Evolutionary conservation across 2,888 invertebrate species (phyloP).

Genomic region (Melipona bicolor): DNA sequence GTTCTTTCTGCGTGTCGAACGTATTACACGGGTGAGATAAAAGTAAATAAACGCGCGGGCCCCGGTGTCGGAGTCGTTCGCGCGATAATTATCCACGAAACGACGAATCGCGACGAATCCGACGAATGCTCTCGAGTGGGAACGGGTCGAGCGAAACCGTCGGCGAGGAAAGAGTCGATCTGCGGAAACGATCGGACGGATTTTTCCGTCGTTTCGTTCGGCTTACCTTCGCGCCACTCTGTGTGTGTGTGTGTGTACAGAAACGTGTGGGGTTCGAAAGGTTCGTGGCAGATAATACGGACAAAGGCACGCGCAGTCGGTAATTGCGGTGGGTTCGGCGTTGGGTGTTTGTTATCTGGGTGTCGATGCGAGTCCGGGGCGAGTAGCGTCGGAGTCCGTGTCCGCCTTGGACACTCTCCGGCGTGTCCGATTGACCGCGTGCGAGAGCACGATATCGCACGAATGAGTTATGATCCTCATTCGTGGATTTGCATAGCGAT

Average conservation of each 20-base stretch:
- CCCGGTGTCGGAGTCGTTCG: too few relatives aligned
- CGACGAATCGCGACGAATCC: too few relatives aligned
- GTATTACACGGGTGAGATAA: not conserved
- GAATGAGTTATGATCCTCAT: conserved; percentile 77
- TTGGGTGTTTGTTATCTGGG: conserved; percentile 70
- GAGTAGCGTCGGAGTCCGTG: conserved; percentile 54
- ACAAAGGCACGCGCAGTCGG: conserved; percentile 44
- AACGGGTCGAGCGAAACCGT: too few relatives aligned
- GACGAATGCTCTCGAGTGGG: too few relatives aligned
- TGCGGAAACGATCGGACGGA: too few relatives aligned
- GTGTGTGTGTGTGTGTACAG: not conserved
- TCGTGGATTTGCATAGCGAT: conserved; percentile 77
- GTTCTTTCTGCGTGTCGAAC: conserved; percentile 43
- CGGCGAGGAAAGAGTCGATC: too few relatives aligned
- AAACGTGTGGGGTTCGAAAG: conserved; percentile 25
- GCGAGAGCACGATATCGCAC: conserved; percentile 76
- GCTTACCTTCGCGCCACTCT: not conserved
- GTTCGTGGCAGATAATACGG: not conserved
- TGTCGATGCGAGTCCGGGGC: conserved; percentile 29
- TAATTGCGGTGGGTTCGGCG: conserved; percentile 69
- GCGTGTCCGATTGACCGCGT: conserved; percentile 72
- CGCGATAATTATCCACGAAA: too few relatives aligned
- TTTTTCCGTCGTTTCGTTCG: too few relatives aligned
- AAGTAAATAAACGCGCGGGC: not conserved
- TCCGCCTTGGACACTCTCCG: conserved; percentile 59